Evolutionary conservation across 2,888 invertebrate species (phyloP), one percentile per base, ranked within the genome.

Genomic region (Andrena bucephala): DNA sequence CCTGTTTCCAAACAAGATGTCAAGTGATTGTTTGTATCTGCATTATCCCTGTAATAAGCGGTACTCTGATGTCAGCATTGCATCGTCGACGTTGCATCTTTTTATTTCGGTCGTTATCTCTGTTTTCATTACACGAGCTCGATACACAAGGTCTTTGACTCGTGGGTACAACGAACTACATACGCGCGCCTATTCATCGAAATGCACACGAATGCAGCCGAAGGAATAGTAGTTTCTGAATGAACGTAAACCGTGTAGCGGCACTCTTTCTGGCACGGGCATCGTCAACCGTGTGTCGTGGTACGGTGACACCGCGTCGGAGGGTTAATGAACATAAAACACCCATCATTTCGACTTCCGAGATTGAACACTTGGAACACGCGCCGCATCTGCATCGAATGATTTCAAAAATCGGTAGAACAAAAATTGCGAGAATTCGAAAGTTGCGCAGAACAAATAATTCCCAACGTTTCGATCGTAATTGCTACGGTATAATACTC

Each of bases 271-370:
- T 81, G 72, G 81, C 67, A 77, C 75, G 60, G 29, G 81, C 81
- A 72, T 81, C 81, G 71, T 81, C 72, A 81, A 81, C 71, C n/a
- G 71, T 54, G 62, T 29, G 10, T 0, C 36, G 36, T 48, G 72
- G 67, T 81, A 67, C 81, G 81, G 72, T 81, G 81, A 81, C 81
- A 81, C 72, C 67, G 54, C 71, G 73, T 42, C 62, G 73, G 65
- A 63, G 81, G 81, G 72, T 81, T 81, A 81, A 81, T 62, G 81
- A 81, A 81, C 62, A 81, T 81, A 81, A 81, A 81, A 72, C 36
- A 81, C 81, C 81, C 81, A 81, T 81, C 67, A 72, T 81, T 81
- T 68, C 27, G 48, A 81, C 81, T 81, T 81, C 81, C 81, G 81
- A 81, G 81, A 81, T 81, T 57, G 67, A 63, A 81, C 72, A 81